A percentile compares a stretch with the other conserved stretches of the same genome.
phyloP scores from a whole-genome alignment of 2,113 vertebrate species.

The Lethenteron reissneri region DNA sequence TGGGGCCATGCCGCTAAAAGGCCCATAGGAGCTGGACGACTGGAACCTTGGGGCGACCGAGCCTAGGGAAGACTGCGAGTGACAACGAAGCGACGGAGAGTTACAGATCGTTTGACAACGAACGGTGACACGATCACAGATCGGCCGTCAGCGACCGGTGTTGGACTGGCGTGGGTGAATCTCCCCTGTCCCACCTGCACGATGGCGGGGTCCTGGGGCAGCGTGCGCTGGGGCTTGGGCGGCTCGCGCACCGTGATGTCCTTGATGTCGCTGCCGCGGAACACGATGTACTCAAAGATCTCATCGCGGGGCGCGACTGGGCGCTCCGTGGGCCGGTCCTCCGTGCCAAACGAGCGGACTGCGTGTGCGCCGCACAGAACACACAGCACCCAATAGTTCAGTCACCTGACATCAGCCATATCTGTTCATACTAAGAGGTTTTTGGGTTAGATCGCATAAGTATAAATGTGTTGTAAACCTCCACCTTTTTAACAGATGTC shows the following conservation, averaged over 20 bases:
- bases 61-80: slow-evolving; percentile 50
- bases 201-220: slow-evolving; percentile 78
- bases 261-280: slow-evolving; percentile 83
- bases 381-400: too few species aligned
- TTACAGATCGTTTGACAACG: background rate
- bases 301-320: slow-evolving; percentile 66
- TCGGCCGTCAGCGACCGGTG: slow-evolving; percentile 4
- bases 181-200: slow-evolving; percentile 35
- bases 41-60: slow-evolving; percentile 38
- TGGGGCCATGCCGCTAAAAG: slow-evolving; percentile 45
- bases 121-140: background rate
- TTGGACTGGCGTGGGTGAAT: too few species aligned
- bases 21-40: slow-evolving; percentile 48
- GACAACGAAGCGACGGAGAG: background rate
- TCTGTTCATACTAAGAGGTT: too few species aligned
- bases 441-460: too few species aligned
- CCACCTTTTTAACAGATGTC: too few species aligned
- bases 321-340: slow-evolving; percentile 66
- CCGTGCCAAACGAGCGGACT: slow-evolving; percentile 83
- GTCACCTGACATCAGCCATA: too few species aligned
- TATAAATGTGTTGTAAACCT: too few species aligned
- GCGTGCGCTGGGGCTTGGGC: slow-evolving; percentile 48
- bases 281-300: slow-evolving; percentile 91
- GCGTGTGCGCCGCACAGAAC: background rate
- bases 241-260: slow-evolving; percentile 74